A percentile compares a stretch with the other conserved stretches of the same genome.
Conservation (phyloP, 2,888 invertebrate species). For the Phyllotreta striolata region DNA sequence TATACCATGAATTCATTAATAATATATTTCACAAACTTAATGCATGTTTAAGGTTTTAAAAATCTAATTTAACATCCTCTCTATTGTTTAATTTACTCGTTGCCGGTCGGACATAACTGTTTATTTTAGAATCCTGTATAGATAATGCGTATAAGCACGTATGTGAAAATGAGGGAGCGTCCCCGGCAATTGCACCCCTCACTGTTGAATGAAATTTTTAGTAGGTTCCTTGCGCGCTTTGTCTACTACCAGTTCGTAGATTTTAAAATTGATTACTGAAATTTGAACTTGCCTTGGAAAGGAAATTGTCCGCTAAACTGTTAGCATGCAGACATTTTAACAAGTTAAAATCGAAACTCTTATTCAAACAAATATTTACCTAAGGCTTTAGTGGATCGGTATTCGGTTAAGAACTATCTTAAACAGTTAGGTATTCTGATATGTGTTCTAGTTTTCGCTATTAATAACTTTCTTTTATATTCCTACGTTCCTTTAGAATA, state of each 20-base stretch:
- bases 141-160: slow-evolving; percentile 21
- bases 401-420: slow-evolving; percentile 1
- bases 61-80: no score
- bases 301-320: no score
- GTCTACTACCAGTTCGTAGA: no score
- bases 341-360: no score
- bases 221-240: slow-evolving; percentile 12
- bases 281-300: no score
- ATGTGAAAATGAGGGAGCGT: slow-evolving; percentile 29
- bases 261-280: no score
- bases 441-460: slow-evolving; percentile 14
- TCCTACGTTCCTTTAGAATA: slow-evolving; percentile 2
- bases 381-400: not conserved
- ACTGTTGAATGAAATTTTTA: slow-evolving; percentile 28
- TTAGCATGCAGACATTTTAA: no score
- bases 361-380: slow-evolving; percentile 2
- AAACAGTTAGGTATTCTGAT: slow-evolving; percentile 1
- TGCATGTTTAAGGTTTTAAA: no score
- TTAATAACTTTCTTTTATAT: slow-evolving; percentile 19
- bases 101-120: slow-evolving; percentile 2
- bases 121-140: slow-evolving; percentile 9
- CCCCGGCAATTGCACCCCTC: slow-evolving; percentile 24
- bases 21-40: no score
- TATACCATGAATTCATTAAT: no score
- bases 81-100: not conserved